These are phyloP conservation scores for Hippopotamyrus pictus DNA, from an alignment of 2,797 vertebrate species.

Conservation along the genomic window DNA sequence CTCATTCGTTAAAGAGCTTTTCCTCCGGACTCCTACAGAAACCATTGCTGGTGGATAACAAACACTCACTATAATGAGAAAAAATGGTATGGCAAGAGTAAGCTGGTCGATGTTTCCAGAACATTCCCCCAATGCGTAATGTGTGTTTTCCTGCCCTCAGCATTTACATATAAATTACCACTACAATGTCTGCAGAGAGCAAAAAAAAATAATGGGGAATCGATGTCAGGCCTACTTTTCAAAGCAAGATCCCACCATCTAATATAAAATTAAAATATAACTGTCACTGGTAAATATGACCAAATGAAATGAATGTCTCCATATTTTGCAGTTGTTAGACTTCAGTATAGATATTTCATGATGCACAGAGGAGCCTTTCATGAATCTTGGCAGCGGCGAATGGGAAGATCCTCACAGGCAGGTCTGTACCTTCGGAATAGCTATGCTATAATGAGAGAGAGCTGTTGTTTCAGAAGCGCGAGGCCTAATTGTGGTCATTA, in stretches of 20 bases:
- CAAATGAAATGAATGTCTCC: not conserved
- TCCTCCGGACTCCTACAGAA: not conserved
- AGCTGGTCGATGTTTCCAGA: not conserved
- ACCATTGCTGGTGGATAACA: not conserved
- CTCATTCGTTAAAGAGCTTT: not conserved
- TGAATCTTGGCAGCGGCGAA: not conserved
- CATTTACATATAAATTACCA: slow-evolving; percentile 15
- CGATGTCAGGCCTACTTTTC: not conserved
- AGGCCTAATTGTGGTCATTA: not conserved
- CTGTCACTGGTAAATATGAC: slow-evolving; percentile 3
- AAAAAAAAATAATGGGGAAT: not conserved
- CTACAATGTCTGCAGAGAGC: not conserved
- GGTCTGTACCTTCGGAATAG: not conserved
- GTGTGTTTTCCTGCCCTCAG: not conserved
- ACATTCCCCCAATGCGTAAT: not conserved
- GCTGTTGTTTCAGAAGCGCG: not conserved
- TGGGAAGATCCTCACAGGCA: not conserved
- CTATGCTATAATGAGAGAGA: not conserved
- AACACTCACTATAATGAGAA: not conserved
- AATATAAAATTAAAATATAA: not conserved
- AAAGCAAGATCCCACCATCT: not conserved
- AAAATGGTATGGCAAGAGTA: not conserved
- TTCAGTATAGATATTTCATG: not conserved
- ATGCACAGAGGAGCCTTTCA: not conserved
- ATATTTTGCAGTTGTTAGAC: not conserved